Base-by-base conservation (phyloP, 2,797 vertebrate species). In the Lophotriccus pileatus region DNA sequence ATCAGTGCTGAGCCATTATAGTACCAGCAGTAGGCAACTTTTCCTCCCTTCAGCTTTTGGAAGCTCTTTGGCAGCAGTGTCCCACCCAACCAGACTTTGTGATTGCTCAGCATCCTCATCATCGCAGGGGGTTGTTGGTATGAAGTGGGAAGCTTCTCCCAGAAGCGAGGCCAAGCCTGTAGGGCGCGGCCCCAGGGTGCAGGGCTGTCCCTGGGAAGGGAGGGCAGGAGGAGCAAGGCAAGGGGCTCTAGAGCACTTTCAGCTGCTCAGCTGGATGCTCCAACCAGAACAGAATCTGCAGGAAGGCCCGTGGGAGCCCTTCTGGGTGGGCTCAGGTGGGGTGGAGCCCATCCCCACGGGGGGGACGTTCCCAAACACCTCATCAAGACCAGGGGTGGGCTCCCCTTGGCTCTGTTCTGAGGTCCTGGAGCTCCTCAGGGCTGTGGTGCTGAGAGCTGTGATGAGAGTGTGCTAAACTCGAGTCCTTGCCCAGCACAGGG, bases 121-220 rank as follows among this genome's bases (percentile, higher is more conserved):
- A 24, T 36, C 1, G 1, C 63, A 58, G 69, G 13, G 34, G 10
- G 3, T 5, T 60, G 34, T 56, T 44, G 21, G 43, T 46, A 14
- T 27, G 46, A 52, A 43, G 28, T 25, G 62, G 62, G 27, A 75
- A 3, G 8, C 30, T 52, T 56, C 18, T 15, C 7, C 12, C 7
- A 15, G 37, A 30, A 39, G 47, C 0, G 0, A 69, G 43, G n/a
- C 34, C 66, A 62, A 32, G 19, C 13, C 4, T 4, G 25, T 1
- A 27, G 39, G 14, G 43, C 5, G 8, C 46, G 46, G 62, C 14
- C 23, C 5, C 41, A 14, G 62, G 0, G 0, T 4, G 14, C n/a
- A 32, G 66, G 41, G 43, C 52, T 50, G 14, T 78, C 30, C 53
- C 62, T 44, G n/a, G 70, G 23, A 8, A 44, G 34, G 25, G 30